Percentiles rank a stretch among this genome's conserved stretches.
Conservation (phyloP, 2,113 vertebrate species). For the Tretioscincus oriximinensis region DNA sequence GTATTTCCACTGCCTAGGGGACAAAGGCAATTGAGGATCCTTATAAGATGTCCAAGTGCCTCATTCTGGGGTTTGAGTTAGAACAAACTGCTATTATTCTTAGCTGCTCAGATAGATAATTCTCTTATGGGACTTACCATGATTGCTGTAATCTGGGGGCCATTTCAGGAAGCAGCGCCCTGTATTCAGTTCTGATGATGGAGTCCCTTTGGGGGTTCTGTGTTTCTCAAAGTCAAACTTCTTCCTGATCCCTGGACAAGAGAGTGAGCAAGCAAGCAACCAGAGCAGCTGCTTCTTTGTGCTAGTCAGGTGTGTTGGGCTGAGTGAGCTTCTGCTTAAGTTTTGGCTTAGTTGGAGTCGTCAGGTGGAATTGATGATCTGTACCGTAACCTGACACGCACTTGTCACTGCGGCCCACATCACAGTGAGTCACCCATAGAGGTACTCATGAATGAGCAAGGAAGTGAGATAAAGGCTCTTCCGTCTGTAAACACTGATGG, state of each 20-base stretch:
- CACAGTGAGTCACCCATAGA: background rate
- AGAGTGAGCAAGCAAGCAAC: too few relatives aligned
- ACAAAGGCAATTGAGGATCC: background rate
- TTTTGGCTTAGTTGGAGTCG: background rate
- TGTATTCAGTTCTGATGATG: too few relatives aligned
- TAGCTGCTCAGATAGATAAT: background rate
- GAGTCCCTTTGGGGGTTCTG: background rate
- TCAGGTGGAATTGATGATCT: background rate
- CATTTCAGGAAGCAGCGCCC: background rate
- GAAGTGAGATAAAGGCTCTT: background rate
- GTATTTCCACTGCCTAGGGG: background rate
- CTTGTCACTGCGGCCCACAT: background rate
- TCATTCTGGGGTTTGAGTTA: background rate
- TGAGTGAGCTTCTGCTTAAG: background rate
- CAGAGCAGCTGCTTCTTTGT: background rate
- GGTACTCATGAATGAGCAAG: too few relatives aligned
- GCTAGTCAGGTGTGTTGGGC: background rate
- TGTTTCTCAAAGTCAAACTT: background rate
- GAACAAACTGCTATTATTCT: background rate
- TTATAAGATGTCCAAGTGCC: background rate
- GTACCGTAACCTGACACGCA: background rate
- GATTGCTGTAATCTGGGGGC: background rate
- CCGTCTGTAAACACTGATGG: background rate
- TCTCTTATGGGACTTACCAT: background rate
- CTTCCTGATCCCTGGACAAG: too few relatives aligned